phyloP scores from a whole-genome alignment of 2,888 invertebrate genomes.

The Acleris holmiana region DNA sequence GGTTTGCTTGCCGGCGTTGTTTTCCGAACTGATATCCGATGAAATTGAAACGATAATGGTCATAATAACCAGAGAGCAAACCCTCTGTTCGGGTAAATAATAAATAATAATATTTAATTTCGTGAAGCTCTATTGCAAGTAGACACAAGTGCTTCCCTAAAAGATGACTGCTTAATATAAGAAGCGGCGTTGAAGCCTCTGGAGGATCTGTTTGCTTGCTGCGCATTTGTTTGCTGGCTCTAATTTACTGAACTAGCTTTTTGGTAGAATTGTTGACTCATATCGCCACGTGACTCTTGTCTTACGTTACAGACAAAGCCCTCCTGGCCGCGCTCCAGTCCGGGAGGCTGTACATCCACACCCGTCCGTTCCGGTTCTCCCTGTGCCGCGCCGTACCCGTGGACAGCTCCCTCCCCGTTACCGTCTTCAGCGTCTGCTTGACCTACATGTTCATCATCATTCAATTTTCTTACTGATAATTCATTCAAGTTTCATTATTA shows the following conservation, averaged over 20 bases:
- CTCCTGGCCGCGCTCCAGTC: neutral
- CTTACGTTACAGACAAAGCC: neutral
- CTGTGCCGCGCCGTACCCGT: slow-evolving; percentile 3
- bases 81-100: neutral
- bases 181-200: no score
- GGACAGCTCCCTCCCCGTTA: neutral
- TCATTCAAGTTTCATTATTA: no score
- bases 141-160: no score
- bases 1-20: slow-evolving; percentile 4
- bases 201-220: no score
- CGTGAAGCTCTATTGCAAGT: neutral
- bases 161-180: no score
- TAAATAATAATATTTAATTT: neutral
- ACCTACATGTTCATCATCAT: slow-evolving; percentile 14
- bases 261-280: no score
- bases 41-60: slow-evolving; percentile 24
- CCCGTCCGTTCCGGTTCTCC: slow-evolving; percentile 12
- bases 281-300: neutral
- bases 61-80: slow-evolving; percentile 2
- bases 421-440: slow-evolving; percentile 3
- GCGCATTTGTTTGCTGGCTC: no score
- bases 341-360: slow-evolving; percentile 6
- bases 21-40: slow-evolving; percentile 24
- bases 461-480: no score
- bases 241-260: no score